Evolutionary conservation across 1,140 invertebrate species (phyloP).

Genomic region (Oedothorax gibbosus): DNA sequence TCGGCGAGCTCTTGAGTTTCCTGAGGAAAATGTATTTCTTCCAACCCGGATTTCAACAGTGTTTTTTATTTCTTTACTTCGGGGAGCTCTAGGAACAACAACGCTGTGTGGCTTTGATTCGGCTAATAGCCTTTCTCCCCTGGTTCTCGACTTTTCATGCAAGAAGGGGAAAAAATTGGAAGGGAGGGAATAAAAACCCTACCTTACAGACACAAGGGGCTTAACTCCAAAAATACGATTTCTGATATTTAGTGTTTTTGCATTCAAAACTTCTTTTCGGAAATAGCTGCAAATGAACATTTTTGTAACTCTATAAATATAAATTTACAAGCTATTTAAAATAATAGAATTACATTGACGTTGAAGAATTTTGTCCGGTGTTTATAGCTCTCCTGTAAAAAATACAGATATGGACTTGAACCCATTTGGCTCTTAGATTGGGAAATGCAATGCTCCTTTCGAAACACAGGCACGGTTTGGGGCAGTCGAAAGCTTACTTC

Average conservation of each 20-base stretch:
- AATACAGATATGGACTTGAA: no score
- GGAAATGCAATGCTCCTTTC: constrained; percentile 25
- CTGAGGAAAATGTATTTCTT: constrained; percentile 52
- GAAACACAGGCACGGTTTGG: constrained; percentile 36
- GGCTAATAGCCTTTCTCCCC: constrained; percentile 49
- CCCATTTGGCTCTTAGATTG: not conserved
- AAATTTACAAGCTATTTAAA: no score
- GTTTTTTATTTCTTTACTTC: constrained; percentile 10
- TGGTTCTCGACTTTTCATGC: constrained; percentile 19
- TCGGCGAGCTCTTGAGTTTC: constrained; percentile 49
- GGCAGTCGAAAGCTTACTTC: constrained; percentile 41
- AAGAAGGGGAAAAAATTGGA: constrained; percentile 17
- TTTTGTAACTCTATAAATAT: no score
- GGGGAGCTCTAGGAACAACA: constrained; percentile 26
- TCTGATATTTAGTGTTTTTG: no score
- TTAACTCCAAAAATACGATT: no score
- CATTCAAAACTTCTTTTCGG: no score
- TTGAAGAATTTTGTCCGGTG: no score
- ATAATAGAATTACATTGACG: no score
- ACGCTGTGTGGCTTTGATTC: constrained; percentile 54
- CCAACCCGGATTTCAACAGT: not conserved
- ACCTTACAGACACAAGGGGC: no score
- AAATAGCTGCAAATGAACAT: no score
- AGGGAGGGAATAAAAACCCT: not conserved
- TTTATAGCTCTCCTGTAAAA: no score